Base-by-base conservation (phyloP, 2,888 invertebrate genomes). In the Hedya salicella region DNA sequence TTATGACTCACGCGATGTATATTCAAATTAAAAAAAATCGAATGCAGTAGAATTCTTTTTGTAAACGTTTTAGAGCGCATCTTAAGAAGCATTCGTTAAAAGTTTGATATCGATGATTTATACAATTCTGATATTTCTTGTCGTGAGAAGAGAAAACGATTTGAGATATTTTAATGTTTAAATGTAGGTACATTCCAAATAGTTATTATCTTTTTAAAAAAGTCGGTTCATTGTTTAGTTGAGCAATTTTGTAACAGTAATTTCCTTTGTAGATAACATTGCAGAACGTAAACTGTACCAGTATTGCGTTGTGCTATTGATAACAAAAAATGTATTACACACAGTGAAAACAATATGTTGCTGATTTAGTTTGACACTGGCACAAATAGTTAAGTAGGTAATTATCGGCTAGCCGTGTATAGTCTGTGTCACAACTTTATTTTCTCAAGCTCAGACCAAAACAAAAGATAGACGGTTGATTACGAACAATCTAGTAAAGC, bases 211-310 rank as follows among this genome's bases (percentile, higher is more conserved):
- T 54, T 46, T 14, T 53, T 44, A 21, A 39, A 30, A 50, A 53
- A 40, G 59, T 46, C 19, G 19, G 48, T 54, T 54, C 53, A 54
- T 66, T 66, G 54, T 52, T 52, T 46, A 53, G 66, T 66, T 54
- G 61, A 61, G 61, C 60, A 66, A 66, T 54, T 54, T 48, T 54
- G 66, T 66, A 66, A 61, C 61, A 66, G 66, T 66, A 61, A 66
- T 66, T 54, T 66, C 66, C 66, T 66, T 66, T 66, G 48, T 66
- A 66, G 66, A 66, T 66, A 66, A 66, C n/a, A n/a, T n/a, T 49
- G 60, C 53, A 61, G 48, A 66, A 48, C 66, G 40, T 65, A 61
- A 49, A 66, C 39, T 61, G 53, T 61, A 53, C 48, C 54, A n/a
- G 40, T 54, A 48, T 30, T 59, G 50, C 59, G 36, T 56, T 60